Conservation (phyloP, 2,113 vertebrate species). For the Nothobranchius furzeri region DNA sequence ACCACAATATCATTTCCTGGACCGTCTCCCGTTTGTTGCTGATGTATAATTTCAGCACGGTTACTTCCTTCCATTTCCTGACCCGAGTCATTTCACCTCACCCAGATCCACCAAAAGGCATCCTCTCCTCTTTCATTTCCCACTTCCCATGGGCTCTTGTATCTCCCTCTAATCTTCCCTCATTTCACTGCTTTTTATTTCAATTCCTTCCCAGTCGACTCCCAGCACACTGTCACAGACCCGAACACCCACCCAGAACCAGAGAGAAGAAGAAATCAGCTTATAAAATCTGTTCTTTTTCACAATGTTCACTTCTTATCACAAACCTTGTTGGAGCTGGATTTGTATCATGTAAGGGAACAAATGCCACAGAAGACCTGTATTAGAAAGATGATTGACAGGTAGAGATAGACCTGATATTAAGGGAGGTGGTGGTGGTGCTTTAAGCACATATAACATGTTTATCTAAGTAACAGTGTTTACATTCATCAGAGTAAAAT, state of each 20-base stretch:
- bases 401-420: constrained; percentile 7
- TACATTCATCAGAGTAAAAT: not conserved
- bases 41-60: constrained; percentile 35
- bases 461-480: not conserved
- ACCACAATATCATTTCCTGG: constrained; percentile 42
- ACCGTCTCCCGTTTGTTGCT: constrained; percentile 29
- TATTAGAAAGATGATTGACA: constrained; percentile 23
- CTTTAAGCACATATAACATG: not conserved
- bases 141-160: constrained; percentile 20
- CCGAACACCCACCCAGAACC: constrained; percentile 5
- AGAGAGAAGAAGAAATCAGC: constrained; percentile 21
- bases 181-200: constrained; percentile 49
- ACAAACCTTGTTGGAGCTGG: not conserved
- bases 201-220: constrained; percentile 37
- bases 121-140: constrained; percentile 15
- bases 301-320: constrained; percentile 38
- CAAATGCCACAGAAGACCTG: constrained; percentile 23
- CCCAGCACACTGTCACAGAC: constrained; percentile 38
- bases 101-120: constrained; percentile 21
- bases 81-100: constrained; percentile 21
- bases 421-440: not conserved
- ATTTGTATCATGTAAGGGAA: constrained; percentile 35
- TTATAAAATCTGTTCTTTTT: constrained; percentile 36
- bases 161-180: constrained; percentile 33
- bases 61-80: constrained; percentile 21